These are phyloP conservation scores for Rhodeus uyekii DNA, from an alignment of 2,797 vertebrate genomes.

Conservation along the genomic window DNA sequence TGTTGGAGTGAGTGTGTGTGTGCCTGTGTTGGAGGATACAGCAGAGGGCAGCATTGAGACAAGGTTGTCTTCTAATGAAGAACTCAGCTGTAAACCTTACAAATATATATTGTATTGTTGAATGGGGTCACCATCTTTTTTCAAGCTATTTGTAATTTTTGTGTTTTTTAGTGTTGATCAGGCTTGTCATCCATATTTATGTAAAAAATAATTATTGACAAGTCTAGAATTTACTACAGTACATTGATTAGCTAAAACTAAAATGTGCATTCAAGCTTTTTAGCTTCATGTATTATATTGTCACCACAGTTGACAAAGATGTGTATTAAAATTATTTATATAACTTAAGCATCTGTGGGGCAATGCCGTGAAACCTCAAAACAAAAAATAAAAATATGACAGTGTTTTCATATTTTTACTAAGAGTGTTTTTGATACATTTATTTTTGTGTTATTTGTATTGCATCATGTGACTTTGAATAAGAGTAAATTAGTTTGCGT, in stretches of 20 bases:
- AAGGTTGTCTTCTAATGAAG: conserved; percentile 1
- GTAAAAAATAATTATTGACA: not conserved
- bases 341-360: not conserved
- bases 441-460: no score
- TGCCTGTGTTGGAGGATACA: conserved; percentile 1
- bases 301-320: not conserved
- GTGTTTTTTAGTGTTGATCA: not conserved
- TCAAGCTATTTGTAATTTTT: not conserved
- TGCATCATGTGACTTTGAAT: no score
- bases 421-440: no score
- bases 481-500: no score
- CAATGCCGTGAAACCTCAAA: not conserved
- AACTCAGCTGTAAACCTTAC: not conserved
- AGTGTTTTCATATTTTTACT: no score
- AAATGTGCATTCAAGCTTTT: not conserved
- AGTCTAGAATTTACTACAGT: not conserved
- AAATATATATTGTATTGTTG: not conserved
- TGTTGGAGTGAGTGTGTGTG: not conserved
- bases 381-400: no score
- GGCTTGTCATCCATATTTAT: not conserved
- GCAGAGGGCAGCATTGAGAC: conserved; percentile 53
- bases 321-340: not conserved
- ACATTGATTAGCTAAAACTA: not conserved
- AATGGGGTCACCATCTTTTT: not conserved
- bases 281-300: not conserved